Percentiles rank a stretch among this genome's conserved stretches.
Conservation (phyloP, 1,140 invertebrate genomes). For the Philopotamus ludificatus region DNA sequence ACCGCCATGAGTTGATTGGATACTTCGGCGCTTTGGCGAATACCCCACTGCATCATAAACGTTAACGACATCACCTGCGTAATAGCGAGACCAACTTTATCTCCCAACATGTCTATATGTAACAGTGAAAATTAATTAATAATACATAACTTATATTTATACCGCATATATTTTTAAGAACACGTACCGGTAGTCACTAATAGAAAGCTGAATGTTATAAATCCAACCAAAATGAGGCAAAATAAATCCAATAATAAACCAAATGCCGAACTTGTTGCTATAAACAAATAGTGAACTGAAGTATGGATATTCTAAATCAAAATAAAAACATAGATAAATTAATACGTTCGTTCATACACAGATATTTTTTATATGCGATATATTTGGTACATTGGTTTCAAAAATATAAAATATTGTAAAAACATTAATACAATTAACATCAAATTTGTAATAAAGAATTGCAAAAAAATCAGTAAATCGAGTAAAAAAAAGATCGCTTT, state of each 20-base stretch:
- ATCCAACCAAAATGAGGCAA: slow-evolving; percentile 61
- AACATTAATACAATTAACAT: too few relatives aligned
- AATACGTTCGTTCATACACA: not conserved
- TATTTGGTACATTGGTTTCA: too few relatives aligned
- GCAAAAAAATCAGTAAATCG: too few relatives aligned
- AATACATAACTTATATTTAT: too few relatives aligned
- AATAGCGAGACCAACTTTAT: slow-evolving; percentile 77
- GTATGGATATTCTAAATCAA: slow-evolving; percentile 60
- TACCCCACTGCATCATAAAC: slow-evolving; percentile 81
- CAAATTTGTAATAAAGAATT: too few relatives aligned
- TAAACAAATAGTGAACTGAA: slow-evolving; percentile 68
- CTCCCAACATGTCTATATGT: slow-evolving; percentile 54
- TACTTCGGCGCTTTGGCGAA: slow-evolving; percentile 77
- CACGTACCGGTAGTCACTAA: slow-evolving; percentile 40
- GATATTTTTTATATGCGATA: too few relatives aligned
- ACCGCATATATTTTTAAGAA: too few relatives aligned
- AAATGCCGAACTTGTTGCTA: slow-evolving; percentile 66
- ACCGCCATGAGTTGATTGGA: slow-evolving; percentile 79
- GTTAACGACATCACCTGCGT: slow-evolving; percentile 78
- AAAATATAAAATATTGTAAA: too few relatives aligned
- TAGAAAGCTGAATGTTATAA: slow-evolving; percentile 65
- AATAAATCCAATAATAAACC: slow-evolving; percentile 68
- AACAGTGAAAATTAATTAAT: slow-evolving; percentile 38
- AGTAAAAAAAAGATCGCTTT: not conserved
- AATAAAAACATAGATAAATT: slow-evolving; percentile 1